These are phyloP conservation scores for rabbit (Oryctolagus cuniculus) DNA, from an alignment of 2,113 vertebrate genomes.

Conservation along the genomic window DNA sequence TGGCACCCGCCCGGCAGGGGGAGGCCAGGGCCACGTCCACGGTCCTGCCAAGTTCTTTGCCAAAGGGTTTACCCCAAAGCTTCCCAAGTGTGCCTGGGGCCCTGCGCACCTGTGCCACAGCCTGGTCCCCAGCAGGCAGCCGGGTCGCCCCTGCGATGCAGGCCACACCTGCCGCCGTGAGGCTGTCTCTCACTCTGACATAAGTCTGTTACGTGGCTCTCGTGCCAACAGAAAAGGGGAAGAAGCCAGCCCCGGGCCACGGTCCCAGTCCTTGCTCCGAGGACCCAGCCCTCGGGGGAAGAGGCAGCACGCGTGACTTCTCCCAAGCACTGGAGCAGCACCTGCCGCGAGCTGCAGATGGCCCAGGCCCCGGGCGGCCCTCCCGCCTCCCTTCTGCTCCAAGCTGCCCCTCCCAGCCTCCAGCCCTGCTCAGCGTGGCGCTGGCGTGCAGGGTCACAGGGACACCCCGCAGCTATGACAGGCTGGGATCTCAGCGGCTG, in stretches of 20 bases:
- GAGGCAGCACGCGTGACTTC: no score
- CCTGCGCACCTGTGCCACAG: fast-evolving
- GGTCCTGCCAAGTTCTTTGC: background rate
- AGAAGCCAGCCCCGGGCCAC: no score
- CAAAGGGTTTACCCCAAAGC: background rate
- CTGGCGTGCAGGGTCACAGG: background rate
- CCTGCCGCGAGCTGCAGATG: background rate
- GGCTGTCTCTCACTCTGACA: no score
- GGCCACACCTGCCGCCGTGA: no score
- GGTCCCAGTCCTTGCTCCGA: no score
- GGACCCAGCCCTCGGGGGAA: no score
- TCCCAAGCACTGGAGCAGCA: background rate
- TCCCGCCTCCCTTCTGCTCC: background rate
- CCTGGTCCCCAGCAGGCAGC: background rate
- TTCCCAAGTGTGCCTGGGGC: background rate
- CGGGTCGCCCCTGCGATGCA: fast-evolving
- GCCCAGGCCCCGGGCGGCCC: background rate
- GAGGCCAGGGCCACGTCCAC: background rate
- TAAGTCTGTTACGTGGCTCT: no score
- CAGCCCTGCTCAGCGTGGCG: background rate
- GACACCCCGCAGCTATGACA: background rate
- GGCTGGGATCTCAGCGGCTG: no score
- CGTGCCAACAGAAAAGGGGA: no score
- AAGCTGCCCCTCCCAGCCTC: no score
- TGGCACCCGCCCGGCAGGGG: no score